phyloP scores from a whole-genome alignment of 2,113 vertebrate genomes.

The Crocuta crocuta region DNA sequence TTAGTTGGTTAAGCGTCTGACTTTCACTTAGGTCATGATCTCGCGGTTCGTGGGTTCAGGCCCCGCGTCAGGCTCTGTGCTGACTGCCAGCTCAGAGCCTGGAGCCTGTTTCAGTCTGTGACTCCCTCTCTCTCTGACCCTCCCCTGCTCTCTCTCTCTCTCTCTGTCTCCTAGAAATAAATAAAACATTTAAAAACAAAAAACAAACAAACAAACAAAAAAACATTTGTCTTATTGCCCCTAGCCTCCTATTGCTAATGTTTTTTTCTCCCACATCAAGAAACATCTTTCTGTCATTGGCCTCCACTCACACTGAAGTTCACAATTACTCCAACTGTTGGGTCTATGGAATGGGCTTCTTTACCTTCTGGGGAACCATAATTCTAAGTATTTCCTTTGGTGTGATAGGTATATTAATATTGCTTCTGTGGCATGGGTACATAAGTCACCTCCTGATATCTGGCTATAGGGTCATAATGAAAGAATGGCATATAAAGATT shows the following conservation, averaged over 20 bases:
- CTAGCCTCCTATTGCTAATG: not conserved
- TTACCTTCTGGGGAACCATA: not conserved
- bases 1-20: too few species aligned
- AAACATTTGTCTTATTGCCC: not conserved
- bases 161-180: too few species aligned
- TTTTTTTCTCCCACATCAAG: not conserved
- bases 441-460: not conserved
- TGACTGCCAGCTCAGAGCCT: too few species aligned
- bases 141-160: too few species aligned
- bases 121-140: too few species aligned
- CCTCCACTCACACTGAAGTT: not conserved
- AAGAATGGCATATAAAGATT: not conserved
- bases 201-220: too few species aligned
- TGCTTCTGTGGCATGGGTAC: not conserved
- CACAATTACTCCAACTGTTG: not conserved
- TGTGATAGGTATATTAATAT: not conserved
- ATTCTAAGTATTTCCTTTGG: not conserved
- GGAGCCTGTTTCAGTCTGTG: too few species aligned
- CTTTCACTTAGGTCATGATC: too few species aligned
- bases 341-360: not conserved
- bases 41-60: too few species aligned
- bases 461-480: not conserved
- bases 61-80: too few species aligned
- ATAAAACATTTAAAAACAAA: too few species aligned
- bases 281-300: not conserved